A percentile compares a stretch with the other conserved stretches of the same genome.
Conservation (phyloP, 2,113 vertebrate species). For the Tringa solitaria region DNA sequence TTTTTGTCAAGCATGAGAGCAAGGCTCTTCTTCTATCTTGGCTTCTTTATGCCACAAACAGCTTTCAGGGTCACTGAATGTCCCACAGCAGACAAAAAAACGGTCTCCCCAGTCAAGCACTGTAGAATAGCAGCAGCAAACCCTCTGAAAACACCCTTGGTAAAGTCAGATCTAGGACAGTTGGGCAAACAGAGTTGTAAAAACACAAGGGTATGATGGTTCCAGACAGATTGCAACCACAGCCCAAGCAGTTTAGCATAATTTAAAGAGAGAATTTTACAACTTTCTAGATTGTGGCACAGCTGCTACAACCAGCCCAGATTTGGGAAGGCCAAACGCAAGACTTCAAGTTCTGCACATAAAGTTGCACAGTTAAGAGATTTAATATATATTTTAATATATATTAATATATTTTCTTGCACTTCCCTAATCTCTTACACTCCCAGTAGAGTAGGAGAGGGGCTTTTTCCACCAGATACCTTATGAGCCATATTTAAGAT, state of each 20-base stretch:
- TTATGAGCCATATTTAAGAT: not conserved
- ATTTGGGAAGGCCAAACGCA: not conserved
- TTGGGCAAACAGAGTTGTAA: not conserved
- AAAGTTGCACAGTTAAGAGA: not conserved
- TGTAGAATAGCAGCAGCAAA: not conserved
- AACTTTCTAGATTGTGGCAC: not conserved
- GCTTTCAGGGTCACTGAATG: slow-evolving; percentile 23
- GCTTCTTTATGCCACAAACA: not conserved
- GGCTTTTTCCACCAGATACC: not conserved
- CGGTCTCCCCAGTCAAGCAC: not conserved
- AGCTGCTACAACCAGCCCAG: not conserved
- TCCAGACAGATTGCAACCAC: not conserved
- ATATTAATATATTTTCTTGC: not conserved
- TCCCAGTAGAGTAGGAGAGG: not conserved
- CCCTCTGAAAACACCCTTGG: not conserved
- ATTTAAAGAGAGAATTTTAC: not conserved
- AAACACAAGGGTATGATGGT: not conserved
- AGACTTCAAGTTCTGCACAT: not conserved
- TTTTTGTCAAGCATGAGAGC: not conserved
- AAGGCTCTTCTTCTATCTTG: not conserved
- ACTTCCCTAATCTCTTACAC: not conserved
- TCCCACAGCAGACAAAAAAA: not conserved
- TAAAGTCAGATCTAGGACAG: not conserved
- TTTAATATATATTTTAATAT: too few species aligned
- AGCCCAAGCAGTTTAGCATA: not conserved